Percentiles rank a stretch among this genome's conserved stretches.
phyloP scores from a whole-genome alignment of 2,888 invertebrate genomes.

The Chesias legatella region DNA sequence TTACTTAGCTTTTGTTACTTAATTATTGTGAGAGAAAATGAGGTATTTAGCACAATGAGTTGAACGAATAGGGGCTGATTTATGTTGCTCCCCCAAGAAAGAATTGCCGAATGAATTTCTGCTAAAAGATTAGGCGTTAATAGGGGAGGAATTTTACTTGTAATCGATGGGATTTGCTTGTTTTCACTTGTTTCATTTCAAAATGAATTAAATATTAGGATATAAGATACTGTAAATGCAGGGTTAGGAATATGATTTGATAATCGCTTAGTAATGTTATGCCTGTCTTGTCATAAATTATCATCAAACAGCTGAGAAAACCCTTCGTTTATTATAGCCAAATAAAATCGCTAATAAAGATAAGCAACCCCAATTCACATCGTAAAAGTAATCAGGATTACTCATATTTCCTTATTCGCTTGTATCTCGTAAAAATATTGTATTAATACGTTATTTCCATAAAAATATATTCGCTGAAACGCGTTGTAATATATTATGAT shows the following conservation, averaged over 20 bases:
- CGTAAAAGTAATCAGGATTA: slow-evolving; percentile 6
- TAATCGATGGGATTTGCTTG: slow-evolving; percentile 1
- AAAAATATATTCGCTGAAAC: slow-evolving; percentile 18
- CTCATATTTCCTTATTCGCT: slow-evolving; percentile 14
- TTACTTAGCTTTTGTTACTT: slow-evolving; percentile 72
- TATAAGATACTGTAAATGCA: too few species aligned
- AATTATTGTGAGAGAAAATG: slow-evolving; percentile 58
- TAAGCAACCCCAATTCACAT: background rate
- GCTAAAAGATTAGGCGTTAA: slow-evolving; percentile 22
- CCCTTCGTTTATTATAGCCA: too few species aligned
- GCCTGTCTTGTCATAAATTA: too few species aligned
- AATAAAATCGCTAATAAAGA: background rate
- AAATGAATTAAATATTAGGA: slow-evolving; percentile 2
- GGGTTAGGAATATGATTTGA: too few species aligned
- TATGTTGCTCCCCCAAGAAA: slow-evolving; percentile 33
- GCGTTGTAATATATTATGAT: slow-evolving; percentile 13
- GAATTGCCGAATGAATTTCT: slow-evolving; percentile 12
- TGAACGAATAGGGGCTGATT: slow-evolving; percentile 49
- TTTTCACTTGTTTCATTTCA: slow-evolving; percentile 2
- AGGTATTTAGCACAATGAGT: slow-evolving; percentile 62
- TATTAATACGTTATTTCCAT: slow-evolving; percentile 20
- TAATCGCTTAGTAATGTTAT: too few species aligned
- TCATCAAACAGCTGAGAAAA: too few species aligned
- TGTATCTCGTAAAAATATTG: slow-evolving; percentile 16
- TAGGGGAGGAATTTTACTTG: slow-evolving; percentile 12